phyloP scores from a whole-genome alignment of 2,888 invertebrate genomes.

The Andrena camellia region DNA sequence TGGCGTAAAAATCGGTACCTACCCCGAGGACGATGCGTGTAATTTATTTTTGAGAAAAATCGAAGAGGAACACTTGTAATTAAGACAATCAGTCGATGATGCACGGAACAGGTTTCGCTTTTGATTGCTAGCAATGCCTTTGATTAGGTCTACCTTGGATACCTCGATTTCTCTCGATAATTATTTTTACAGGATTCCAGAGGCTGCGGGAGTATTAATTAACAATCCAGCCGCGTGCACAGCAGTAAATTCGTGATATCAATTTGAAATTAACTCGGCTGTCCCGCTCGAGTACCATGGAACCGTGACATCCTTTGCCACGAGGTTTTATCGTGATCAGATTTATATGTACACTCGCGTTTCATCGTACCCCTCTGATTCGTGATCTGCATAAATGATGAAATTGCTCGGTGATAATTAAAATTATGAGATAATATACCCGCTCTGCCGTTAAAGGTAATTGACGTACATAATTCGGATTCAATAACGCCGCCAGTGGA shows the following conservation, averaged over 20 bases:
- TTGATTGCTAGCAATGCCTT: background rate
- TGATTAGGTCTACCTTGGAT: background rate
- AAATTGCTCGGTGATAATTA: background rate
- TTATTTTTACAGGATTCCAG: background rate
- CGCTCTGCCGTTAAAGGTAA: background rate
- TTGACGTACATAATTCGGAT: background rate
- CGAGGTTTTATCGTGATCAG: background rate
- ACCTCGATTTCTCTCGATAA: background rate
- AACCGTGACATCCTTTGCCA: constrained; percentile 9
- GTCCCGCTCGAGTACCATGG: background rate
- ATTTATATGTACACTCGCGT: background rate
- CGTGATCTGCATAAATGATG: no score
- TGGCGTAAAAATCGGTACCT: no score
- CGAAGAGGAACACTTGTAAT: background rate
- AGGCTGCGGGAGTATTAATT: constrained; percentile 11
- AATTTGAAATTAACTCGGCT: constrained; percentile 14
- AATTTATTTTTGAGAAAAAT: background rate
- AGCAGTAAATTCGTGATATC: background rate
- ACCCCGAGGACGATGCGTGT: no score
- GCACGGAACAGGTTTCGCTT: constrained; percentile 1
- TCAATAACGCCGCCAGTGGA: background rate
- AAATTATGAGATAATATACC: background rate
- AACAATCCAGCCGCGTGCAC: background rate
- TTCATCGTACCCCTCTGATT: background rate
- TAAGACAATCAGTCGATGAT: background rate